phyloP scores from a whole-genome alignment of 2,888 invertebrate genomes.

The Dysmachus trigonus region DNA sequence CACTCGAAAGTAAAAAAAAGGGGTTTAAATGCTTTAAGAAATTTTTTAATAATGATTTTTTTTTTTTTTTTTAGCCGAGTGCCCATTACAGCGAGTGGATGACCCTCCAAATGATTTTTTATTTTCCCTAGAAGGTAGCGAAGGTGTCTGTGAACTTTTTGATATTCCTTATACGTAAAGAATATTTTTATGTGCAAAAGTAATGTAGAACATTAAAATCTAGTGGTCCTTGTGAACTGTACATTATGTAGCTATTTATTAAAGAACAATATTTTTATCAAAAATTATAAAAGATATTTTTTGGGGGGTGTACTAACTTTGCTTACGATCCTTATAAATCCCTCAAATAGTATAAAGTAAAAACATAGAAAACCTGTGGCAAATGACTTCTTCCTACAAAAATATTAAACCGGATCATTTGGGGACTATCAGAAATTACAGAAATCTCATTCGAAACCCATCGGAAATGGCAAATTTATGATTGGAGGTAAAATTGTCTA shows the following conservation, averaged over 20 bases:
- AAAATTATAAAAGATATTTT: background rate
- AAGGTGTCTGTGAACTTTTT: slow-evolving; percentile 62
- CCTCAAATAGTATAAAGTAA: too few species aligned
- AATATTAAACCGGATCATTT: too few species aligned
- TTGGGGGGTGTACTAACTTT: slow-evolving; percentile 54
- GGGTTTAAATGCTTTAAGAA: background rate
- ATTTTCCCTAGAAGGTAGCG: slow-evolving; percentile 58
- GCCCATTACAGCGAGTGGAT: slow-evolving; percentile 59
- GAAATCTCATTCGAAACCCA: too few species aligned
- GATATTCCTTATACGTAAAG: slow-evolving; percentile 55
- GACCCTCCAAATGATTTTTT: slow-evolving; percentile 61
- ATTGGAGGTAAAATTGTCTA: too few species aligned
- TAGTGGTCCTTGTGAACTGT: background rate
- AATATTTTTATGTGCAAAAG: background rate
- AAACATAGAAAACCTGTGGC: too few species aligned
- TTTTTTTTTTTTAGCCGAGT: slow-evolving; percentile 55
- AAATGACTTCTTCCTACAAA: too few species aligned
- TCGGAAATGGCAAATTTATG: too few species aligned
- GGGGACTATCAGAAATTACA: too few species aligned
- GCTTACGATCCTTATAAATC: too few species aligned
- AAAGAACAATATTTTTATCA: background rate
- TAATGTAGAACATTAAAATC: background rate
- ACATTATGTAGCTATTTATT: background rate
- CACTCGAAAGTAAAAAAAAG: slow-evolving; percentile 58
- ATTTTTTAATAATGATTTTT: background rate